Base-by-base conservation (phyloP, 2,113 vertebrate genomes). In the Lycaon pictus region DNA sequence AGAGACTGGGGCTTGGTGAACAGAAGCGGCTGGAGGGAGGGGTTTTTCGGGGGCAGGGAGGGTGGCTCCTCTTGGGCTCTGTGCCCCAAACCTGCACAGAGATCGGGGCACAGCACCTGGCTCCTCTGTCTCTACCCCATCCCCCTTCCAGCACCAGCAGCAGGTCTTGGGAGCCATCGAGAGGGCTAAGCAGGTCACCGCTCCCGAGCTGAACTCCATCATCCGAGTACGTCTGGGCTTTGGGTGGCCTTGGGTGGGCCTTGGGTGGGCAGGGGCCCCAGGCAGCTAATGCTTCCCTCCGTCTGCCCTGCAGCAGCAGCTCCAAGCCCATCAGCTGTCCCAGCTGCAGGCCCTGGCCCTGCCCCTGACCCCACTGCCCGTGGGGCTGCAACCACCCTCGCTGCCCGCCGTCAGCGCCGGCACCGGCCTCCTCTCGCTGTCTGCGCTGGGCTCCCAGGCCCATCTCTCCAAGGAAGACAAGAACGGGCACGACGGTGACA, bases 171-270 rank as follows among this genome's bases (percentile, higher is more conserved):
- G 99, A 32, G 99, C 99, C 96, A 99, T 99, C 0, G 99, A 99
- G 97, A 98, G 99, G 95, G 99, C 99, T 87, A 99, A 99, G 98
- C 99, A 99, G 98, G 99, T 99, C 95, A 99, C 99, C 0, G 99
- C 99, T 0, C 99, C 99, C 0, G 99, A 99, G 98, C 99, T 99
- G 98, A 99, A 99, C 99, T 99, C 99, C 98, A 99, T 99, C 98
- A 99, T 99, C 98, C 99, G 99, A 97, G 99, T 99, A 99, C 63
- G 99, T 99, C 23, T 11, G 27, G 56, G 58, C 6, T 20, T 9
- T 5, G 22, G 51, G 11, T 5, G 27, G 11, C 1, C 60, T 62
- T 25, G 37, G 35, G 32, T 0, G 9, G 11, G 10, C 27, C 62
- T 63, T 65, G 48, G 32, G n/a, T 7, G 1, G 48, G 79, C 13